Evolutionary conservation across 2,888 invertebrate genomes (phyloP).

Genomic region (Pristionchus maxplancki): DNA sequence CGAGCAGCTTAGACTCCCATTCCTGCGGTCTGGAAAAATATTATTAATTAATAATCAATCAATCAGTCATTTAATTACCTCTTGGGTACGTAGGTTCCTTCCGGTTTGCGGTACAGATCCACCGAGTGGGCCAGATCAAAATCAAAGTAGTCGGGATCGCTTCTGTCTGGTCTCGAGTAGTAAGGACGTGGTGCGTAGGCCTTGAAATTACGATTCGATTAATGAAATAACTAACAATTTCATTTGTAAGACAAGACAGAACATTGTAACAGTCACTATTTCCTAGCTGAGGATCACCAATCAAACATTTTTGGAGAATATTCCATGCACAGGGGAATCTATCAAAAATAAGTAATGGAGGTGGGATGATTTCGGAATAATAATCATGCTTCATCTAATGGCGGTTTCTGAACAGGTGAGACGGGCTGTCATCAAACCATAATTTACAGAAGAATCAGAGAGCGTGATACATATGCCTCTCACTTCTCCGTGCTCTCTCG

Average conservation of each 20-base stretch:
- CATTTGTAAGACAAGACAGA: not conserved
- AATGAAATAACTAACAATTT: not conserved
- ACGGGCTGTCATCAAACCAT: not conserved
- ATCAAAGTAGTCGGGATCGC: slow-evolving; percentile 77
- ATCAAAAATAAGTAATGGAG: not conserved
- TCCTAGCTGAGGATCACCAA: no score
- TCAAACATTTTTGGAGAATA: no score
- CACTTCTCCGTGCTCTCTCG: not conserved
- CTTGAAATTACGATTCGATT: no score
- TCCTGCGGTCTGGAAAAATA: slow-evolving; percentile 70
- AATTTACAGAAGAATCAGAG: no score
- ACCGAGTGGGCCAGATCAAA: slow-evolving; percentile 77
- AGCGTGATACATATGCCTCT: not conserved
- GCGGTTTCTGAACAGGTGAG: not conserved
- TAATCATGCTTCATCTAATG: not conserved
- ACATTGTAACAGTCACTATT: no score
- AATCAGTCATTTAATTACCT: slow-evolving; percentile 57
- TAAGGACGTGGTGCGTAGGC: slow-evolving; percentile 68
- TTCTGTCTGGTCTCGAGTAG: slow-evolving; percentile 74
- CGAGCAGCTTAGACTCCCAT: slow-evolving; percentile 74
- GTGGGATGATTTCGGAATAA: not conserved
- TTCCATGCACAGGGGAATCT: no score
- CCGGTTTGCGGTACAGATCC: slow-evolving; percentile 73
- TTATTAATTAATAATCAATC: not conserved
- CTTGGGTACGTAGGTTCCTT: slow-evolving; percentile 73